Conservation (phyloP, 2,113 vertebrate genomes). For the Petromus typicus region DNA sequence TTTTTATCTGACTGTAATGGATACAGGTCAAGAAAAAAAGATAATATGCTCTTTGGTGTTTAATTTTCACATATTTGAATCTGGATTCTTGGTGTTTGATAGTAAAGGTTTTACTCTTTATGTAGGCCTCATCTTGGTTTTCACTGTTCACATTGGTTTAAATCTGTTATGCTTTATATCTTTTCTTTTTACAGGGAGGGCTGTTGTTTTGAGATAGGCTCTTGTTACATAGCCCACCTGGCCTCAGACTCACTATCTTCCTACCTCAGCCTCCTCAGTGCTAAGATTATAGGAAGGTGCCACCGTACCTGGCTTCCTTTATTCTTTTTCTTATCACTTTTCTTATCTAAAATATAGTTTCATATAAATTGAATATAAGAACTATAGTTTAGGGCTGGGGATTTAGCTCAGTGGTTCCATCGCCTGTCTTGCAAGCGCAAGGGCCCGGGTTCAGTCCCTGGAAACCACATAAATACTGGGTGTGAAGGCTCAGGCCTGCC, state of each 20-base stretch:
- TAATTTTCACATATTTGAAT: not conserved
- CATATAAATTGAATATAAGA: not conserved
- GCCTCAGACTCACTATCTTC: not conserved
- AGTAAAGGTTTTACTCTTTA: not conserved
- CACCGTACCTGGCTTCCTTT: not conserved
- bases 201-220: not conserved
- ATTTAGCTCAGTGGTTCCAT: too few relatives aligned
- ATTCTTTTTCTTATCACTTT: conserved; percentile 16
- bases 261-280: not conserved
- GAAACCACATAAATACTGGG: too few relatives aligned
- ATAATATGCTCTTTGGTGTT: not conserved
- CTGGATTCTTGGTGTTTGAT: not conserved
- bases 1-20: conserved; percentile 12
- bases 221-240: not conserved
- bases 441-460: too few relatives aligned
- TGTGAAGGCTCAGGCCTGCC: too few relatives aligned
- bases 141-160: conserved; percentile 30
- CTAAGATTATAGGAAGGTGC: not conserved
- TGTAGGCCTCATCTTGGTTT: conserved; percentile 22
- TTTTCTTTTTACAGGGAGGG: not conserved
- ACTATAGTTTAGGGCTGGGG: not conserved
- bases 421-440: too few relatives aligned
- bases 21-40: conserved; percentile 23
- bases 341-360: not conserved
- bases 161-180: conserved; percentile 30